These are phyloP conservation scores for Mirza zaza DNA, from an alignment of 2,113 vertebrate genomes.

Conservation along the genomic window DNA sequence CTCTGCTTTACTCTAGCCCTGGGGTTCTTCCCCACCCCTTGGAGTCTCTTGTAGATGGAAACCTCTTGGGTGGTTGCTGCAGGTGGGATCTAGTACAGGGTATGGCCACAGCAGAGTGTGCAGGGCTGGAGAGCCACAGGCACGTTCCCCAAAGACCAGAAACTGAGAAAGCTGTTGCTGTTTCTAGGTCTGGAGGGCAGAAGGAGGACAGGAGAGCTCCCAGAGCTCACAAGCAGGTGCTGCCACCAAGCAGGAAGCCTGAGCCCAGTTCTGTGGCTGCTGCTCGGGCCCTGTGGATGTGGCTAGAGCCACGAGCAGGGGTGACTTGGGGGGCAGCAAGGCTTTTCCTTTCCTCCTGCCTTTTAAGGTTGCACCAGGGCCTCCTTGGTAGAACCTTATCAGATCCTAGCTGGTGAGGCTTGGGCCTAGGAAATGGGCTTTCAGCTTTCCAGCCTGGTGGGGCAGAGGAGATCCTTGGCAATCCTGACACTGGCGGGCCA, in stretches of 20 bases:
- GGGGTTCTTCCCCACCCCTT: not conserved
- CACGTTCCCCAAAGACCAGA: not conserved
- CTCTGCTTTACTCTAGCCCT: not conserved
- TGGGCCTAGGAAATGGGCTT: not conserved
- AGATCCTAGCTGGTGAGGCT: not conserved
- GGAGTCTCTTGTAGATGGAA: not conserved
- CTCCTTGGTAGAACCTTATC: not conserved
- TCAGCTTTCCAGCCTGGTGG: not conserved
- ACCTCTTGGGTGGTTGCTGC: not conserved
- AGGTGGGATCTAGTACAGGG: not conserved
- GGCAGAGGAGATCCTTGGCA: not conserved
- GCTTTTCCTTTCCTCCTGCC: not conserved
- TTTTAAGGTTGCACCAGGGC: not conserved
- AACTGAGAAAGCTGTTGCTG: not conserved
- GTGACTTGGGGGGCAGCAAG: fast-evolving
- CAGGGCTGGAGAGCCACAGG: not conserved
- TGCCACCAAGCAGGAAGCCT: not conserved
- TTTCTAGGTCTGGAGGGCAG: too few species aligned
- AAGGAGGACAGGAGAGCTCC: not conserved
- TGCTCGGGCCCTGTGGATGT: not conserved
- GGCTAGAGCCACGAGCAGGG: not conserved
- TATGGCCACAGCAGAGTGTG: not conserved
- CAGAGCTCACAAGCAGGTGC: not conserved
- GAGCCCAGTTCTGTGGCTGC: not conserved
- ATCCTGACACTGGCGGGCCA: not conserved